Evolutionary conservation across 1,140 invertebrate species (phyloP), one percentile per base, ranked within the genome.

Genomic region (Habropoda laboriosa): DNA sequence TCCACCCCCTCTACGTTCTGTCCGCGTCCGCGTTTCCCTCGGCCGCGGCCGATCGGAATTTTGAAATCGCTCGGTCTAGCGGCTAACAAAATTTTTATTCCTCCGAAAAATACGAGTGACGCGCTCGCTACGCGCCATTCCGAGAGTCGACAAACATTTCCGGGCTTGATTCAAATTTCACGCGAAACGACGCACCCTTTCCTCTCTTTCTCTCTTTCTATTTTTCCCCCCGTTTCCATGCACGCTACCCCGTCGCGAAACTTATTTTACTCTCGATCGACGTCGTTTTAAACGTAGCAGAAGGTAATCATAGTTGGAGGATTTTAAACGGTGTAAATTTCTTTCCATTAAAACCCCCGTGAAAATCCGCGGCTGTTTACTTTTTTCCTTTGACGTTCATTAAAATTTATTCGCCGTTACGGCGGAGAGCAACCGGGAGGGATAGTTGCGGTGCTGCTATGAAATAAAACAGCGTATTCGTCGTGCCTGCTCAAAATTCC

Each of bases 401-500:
- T 57, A 35, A 70, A 58, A 78, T 78, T 78, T 78, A 78, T 78
- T 71, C 75, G 67, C 75, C 66, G 51, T 78, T 78, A 78, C 12
- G 27, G 38, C 24, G 21, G 2, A 24, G 24, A 6, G 18, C 2
- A 47, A 30, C 27, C n/a, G n/a, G n/a, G n/a, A n/a, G n/a, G n/a
- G n/a, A n/a, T n/a, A n/a, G n/a, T n/a, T n/a, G 61, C 1, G 21
- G 10, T 10, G 42, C 3, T 18, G 45, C 21, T 27, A 32, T 27
- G 42, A 60, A 67, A 57, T 45, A 32, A 57, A 68, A 64, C 74
- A 7, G 53, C 55, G 61, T 63, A 55, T 71, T 61, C 70, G 76
- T 72, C 64, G 63, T 63, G 83, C 42, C 89, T 90, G 85, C 64
- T 91, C 82, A 86, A 90, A 90, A 91, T 91, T 91, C 89, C 85